Evolutionary conservation across 2,113 vertebrate genomes (phyloP).

Genomic region (Pongo pygmaeus): DNA sequence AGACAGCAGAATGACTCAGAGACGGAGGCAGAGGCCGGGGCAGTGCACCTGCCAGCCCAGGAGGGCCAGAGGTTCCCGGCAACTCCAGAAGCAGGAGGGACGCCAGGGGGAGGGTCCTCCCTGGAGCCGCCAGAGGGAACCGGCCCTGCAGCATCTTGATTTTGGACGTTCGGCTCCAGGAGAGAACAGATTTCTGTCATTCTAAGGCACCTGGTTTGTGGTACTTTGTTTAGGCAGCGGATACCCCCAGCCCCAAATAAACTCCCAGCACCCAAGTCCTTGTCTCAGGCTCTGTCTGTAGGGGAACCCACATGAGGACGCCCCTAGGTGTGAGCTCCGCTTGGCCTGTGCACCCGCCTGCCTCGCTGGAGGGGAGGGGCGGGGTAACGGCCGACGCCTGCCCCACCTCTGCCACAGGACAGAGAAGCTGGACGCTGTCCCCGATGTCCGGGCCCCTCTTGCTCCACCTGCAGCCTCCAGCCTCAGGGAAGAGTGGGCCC

Average conservation of each 20-base stretch:
- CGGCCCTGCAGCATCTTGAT: neutral
- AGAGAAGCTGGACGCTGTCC: neutral
- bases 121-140: accelerated
- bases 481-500: neutral
- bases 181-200: accelerated
- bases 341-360: accelerated
- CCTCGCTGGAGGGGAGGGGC: neutral
- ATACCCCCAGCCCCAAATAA: neutral
- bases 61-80: accelerated
- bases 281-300: neutral
- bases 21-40: accelerated
- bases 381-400: no score
- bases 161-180: accelerated
- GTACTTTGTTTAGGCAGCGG: neutral
- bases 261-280: neutral
- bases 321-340: neutral
- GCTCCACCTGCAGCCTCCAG: neutral
- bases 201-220: neutral
- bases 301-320: accelerated
- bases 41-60: accelerated
- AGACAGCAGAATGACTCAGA: accelerated
- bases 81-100: neutral
- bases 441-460: neutral
- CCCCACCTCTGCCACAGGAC: neutral
- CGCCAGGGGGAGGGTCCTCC: accelerated